phyloP scores from a whole-genome alignment of 2,113 vertebrate genomes.

The Regulus satrapa region DNA sequence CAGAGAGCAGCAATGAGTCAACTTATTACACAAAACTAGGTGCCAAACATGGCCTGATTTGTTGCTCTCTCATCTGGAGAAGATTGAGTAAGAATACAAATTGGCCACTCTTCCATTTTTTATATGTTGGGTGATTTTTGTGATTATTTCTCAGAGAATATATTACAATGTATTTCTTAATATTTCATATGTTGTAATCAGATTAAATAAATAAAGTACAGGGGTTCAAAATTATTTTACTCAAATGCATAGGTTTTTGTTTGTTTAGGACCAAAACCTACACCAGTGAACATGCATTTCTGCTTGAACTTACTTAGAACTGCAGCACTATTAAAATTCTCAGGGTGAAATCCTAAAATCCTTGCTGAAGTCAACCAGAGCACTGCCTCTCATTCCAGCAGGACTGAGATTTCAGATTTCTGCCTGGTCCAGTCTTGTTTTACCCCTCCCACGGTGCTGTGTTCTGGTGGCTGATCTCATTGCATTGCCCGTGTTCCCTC shows the following conservation, averaged over 20 bases:
- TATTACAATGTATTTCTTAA: not conserved
- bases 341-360: constrained; percentile 4
- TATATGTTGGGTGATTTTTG: not conserved
- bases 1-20: not conserved
- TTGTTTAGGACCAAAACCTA: not conserved
- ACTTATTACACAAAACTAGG: not conserved
- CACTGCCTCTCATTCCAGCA: not conserved
- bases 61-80: not conserved
- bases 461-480: not conserved
- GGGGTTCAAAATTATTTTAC: not conserved
- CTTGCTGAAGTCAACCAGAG: not conserved
- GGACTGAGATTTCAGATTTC: not conserved
- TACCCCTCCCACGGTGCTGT: not conserved
- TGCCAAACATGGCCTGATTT: not conserved
- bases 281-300: not conserved
- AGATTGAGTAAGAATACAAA: not conserved
- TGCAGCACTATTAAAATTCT: not conserved
- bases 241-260: not conserved
- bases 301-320: not conserved
- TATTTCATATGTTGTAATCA: not conserved
- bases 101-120: not conserved
- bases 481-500: not conserved
- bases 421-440: not conserved
- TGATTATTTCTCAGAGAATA: not conserved
- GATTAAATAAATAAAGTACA: not conserved